Percentiles rank a stretch among this genome's conserved stretches.
These are phyloP conservation scores for Sandelia bainsii DNA, from an alignment of 2,797 vertebrate species.

Conservation along the genomic window DNA sequence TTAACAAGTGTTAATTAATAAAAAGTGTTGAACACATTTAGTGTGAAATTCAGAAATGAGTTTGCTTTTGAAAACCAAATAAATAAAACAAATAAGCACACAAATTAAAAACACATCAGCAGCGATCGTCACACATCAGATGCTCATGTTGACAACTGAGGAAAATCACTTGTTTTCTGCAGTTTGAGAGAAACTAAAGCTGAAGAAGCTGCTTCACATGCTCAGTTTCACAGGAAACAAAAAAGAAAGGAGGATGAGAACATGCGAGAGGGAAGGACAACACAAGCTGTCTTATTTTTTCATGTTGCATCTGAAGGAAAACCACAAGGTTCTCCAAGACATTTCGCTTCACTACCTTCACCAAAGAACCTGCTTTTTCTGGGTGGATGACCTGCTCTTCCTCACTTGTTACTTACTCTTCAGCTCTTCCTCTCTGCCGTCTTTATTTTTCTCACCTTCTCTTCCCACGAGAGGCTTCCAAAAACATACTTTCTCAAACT, in stretches of 20 bases:
- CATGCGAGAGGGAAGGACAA: background rate
- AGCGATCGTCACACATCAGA: background rate
- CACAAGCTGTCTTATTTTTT: no score
- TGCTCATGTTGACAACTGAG: background rate
- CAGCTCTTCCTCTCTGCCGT: constrained; percentile 44
- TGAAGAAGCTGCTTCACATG: background rate
- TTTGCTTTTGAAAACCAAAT: background rate
- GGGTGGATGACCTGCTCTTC: constrained; percentile 59
- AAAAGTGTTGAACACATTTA: background rate
- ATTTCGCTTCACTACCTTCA: constrained; percentile 43
- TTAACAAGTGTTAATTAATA: background rate
- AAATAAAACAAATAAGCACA: no score
- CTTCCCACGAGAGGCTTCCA: constrained; percentile 57
- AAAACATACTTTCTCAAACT: constrained; percentile 72
- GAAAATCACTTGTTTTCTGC: background rate
- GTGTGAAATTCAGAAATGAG: constrained; percentile 2
- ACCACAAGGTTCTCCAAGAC: constrained; percentile 18
- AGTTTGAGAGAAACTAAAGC: background rate
- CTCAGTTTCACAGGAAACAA: background rate
- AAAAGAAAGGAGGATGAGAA: background rate
- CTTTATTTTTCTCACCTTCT: constrained; percentile 67
- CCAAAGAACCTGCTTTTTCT: constrained; percentile 44
- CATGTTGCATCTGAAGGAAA: background rate
- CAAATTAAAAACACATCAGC: background rate
- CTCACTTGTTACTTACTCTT: constrained; percentile 71